These are phyloP conservation scores for Acridotheres tristis DNA, from an alignment of 2,797 vertebrate species.

Conservation along the genomic window DNA sequence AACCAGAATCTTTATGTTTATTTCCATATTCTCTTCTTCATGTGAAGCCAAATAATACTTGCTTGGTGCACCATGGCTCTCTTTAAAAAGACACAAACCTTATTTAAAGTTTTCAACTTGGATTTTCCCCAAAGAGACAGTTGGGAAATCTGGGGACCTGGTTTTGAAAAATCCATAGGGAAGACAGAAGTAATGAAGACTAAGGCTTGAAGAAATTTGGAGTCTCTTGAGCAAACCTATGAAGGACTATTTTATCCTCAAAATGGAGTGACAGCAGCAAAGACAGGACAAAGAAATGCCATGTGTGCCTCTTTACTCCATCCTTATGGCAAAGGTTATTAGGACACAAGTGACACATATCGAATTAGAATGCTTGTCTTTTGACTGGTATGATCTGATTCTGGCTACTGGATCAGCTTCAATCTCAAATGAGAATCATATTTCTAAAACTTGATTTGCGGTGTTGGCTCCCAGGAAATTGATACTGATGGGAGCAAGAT, in stretches of 20 bases:
- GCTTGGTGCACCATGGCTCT: not conserved
- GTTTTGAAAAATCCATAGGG: not conserved
- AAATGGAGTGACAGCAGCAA: not conserved
- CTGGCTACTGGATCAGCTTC: not conserved
- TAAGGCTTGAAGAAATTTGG: not conserved
- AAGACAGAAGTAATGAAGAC: not conserved
- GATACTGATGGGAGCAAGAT: accelerated
- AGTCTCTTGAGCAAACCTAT: not conserved
- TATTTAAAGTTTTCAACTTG: not conserved
- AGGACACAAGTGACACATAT: not conserved
- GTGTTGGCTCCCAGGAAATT: not conserved
- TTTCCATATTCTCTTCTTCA: not conserved
- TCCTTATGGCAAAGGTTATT: not conserved
- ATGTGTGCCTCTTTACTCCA: not conserved
- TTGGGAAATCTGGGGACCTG: not conserved
- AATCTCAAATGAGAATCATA: not conserved
- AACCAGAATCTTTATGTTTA: not conserved
- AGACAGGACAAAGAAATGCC: not conserved
- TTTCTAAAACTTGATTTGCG: not conserved
- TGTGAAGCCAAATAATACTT: not conserved
- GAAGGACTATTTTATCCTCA: not conserved
- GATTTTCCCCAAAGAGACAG: not conserved
- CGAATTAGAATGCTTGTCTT: not conserved
- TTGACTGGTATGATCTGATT: not conserved
- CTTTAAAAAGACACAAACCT: not conserved